Evolutionary conservation across 2,797 vertebrate genomes (phyloP).

Genomic region (Nannoperca obscura): DNA sequence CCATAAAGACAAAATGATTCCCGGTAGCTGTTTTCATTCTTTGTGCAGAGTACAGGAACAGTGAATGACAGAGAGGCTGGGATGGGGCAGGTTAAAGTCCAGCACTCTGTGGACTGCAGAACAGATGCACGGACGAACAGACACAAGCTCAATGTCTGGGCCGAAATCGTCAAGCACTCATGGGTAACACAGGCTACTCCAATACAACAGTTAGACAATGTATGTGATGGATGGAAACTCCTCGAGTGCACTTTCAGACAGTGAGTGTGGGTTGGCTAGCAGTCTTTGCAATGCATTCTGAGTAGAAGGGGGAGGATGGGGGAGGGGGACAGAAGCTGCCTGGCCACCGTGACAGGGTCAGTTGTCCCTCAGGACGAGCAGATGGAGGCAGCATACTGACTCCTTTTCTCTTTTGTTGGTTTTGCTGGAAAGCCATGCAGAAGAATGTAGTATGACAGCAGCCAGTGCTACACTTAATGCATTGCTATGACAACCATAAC

Average conservation of each 20-base stretch:
- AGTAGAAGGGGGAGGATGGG: constrained; percentile 73
- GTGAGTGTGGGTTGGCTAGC: constrained; percentile 82
- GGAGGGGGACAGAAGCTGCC: constrained; percentile 79
- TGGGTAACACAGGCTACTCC: constrained; percentile 81
- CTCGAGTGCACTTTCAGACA: constrained; percentile 81
- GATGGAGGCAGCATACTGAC: constrained; percentile 96
- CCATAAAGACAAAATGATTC: constrained; percentile 81
- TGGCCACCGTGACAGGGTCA: constrained; percentile 84
- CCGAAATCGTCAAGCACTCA: constrained; percentile 78
- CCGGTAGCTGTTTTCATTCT: constrained; percentile 76
- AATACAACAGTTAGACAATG: constrained; percentile 82
- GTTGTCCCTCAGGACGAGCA: constrained; percentile 89
- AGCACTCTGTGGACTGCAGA: constrained; percentile 77
- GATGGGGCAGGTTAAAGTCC: constrained; percentile 81
- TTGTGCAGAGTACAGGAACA: constrained; percentile 79
- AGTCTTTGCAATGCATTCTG: constrained; percentile 84
- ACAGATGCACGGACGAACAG: constrained; percentile 80
- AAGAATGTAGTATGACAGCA: constrained; percentile 99
- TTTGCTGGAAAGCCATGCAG: constrained; percentile 99
- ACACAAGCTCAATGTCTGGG: constrained; percentile 78
- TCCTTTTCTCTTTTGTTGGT: constrained; percentile 85
- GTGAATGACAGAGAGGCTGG: constrained; percentile 80
- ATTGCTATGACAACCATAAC: constrained; percentile 99
- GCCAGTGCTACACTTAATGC: constrained; percentile 99
- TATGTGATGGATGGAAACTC: constrained; percentile 85